Evolutionary conservation across 92 coral and sea anemone species (phyloP).

Genomic region (Heliopora coerulea): DNA sequence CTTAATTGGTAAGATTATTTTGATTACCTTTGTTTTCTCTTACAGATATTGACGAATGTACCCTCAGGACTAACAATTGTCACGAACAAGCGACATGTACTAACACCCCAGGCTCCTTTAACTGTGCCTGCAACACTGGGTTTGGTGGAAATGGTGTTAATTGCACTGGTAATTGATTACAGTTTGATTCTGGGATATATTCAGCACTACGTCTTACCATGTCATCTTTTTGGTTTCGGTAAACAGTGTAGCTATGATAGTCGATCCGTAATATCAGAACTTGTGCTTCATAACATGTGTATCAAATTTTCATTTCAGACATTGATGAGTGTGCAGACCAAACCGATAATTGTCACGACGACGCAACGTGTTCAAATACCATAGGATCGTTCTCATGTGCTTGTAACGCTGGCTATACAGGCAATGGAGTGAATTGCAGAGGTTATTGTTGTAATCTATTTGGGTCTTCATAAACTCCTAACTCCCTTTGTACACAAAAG

Average conservation of each 20-base stretch:
- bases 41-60: slow-evolving; percentile 36
- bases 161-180: background rate
- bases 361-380: background rate
- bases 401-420: background rate
- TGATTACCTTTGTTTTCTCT: background rate
- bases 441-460: no score
- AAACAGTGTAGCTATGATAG: no score
- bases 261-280: no score
- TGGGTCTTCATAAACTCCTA: no score
- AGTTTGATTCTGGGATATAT: no score
- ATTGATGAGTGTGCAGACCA: background rate
- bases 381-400: background rate
- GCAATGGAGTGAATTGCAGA: background rate
- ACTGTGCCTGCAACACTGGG: slow-evolving; percentile 2
- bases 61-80: background rate
- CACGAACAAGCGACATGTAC: background rate
- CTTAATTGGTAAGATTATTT: background rate
- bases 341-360: background rate
- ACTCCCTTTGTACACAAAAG: no score
- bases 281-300: background rate
- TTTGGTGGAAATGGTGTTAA: background rate
- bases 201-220: no score
- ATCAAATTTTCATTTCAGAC: background rate
- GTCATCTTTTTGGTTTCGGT: no score
- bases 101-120: background rate